A percentile compares a stretch with the other conserved stretches of the same genome.
phyloP scores from a whole-genome alignment of 1,140 invertebrate genomes.

The Drosophila elegans region DNA sequence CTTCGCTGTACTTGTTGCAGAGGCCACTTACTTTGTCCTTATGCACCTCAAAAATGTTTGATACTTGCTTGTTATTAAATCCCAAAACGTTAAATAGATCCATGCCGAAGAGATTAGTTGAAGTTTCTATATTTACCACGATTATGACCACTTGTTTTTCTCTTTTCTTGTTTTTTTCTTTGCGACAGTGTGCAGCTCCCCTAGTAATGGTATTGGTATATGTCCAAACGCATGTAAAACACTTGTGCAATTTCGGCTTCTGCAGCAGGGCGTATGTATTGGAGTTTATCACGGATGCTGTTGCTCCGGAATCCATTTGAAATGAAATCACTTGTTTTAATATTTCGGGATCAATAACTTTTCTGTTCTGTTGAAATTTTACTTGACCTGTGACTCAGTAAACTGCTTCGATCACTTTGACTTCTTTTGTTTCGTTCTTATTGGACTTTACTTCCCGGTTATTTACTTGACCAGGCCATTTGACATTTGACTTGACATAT shows the following conservation, averaged over 20 bases:
- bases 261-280: neutral
- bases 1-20: neutral
- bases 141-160: neutral
- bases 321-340: neutral
- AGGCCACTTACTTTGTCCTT: neutral
- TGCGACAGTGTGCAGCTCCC: neutral
- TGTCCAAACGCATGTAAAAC: neutral
- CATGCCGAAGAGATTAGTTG: neutral
- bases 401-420: neutral
- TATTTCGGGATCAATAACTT: slow-evolving; percentile 1
- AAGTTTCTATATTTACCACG: neutral
- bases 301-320: slow-evolving; percentile 3
- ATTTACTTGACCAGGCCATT: neutral
- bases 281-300: neutral
- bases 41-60: neutral
- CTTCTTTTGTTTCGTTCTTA: neutral
- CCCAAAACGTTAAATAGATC: too few species aligned
- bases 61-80: neutral
- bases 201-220: slow-evolving; percentile 4
- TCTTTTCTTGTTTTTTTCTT: neutral
- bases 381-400: neutral
- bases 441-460: neutral
- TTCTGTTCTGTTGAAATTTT: neutral
- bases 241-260: neutral
- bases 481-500: neutral